Evolutionary conservation across 2,888 invertebrate species (phyloP), one percentile per base, ranked within the genome.

Genomic region (Trichogramma dendrolimi): DNA sequence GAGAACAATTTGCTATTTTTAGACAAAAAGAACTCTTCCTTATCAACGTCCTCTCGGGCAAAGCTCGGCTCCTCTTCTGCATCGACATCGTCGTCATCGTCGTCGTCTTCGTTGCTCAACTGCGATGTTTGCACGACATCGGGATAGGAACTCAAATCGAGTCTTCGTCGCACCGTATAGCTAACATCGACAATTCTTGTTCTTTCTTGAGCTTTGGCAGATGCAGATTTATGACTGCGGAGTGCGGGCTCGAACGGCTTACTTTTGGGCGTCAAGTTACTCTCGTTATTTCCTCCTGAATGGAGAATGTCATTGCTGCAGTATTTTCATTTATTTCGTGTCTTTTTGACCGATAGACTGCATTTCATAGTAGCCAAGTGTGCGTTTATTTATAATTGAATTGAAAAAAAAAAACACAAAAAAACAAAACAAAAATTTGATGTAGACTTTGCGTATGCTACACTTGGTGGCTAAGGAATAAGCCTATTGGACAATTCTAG

Each of bases 1-100:
- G 87, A 86, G 75, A 89, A 89, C 8, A 88, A 81, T 47, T 83
- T 83, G 75, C 89, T 89, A 66, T 87, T 86, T 71, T 87, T 83
- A 8, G 87, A 82, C 60, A 89, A 78, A 69, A 78, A 79, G 62
- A 78, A 78, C 67, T 78, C 78, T 6, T 77, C 75, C 43, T 57
- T 63, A 10, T 72, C 67, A 7, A 61, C 47, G 52, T 71, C 71
- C 14, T 11, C 44, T 58, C 11, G 38, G 41, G 62, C 46, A 2
- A 39, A 52, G 8, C 40, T 5, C 0, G 42, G 47, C 1, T 48
- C 53, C 8, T 43, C 43, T 11, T 69, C 68, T 4, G 71, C 71
- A 1, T 68, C 63, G 8, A 71, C 70, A 4, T 70, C 67, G 4
- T 70, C 68, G 10, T 51, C 51, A 6, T 56, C 46, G 62, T 44